Percentiles rank a stretch among this genome's conserved stretches.
These are phyloP conservation scores for Malthinus seriepunctatus DNA, from an alignment of 2,888 invertebrate species.

Conservation along the genomic window DNA sequence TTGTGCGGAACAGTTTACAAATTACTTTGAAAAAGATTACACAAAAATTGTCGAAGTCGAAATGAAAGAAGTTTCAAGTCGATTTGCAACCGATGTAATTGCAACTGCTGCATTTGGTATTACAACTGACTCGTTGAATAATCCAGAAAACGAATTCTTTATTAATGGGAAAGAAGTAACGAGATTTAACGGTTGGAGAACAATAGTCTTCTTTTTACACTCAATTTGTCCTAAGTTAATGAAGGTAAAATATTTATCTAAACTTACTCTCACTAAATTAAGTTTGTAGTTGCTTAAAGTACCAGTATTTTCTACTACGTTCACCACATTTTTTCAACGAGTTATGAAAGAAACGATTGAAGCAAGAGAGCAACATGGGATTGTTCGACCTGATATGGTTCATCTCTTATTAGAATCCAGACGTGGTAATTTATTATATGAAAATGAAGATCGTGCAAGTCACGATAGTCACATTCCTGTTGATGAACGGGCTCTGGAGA, in stretches of 20 bases:
- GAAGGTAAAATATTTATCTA: background rate
- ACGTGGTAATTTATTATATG: slow-evolving; percentile 3
- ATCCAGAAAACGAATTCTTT: slow-evolving; percentile 6
- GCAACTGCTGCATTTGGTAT: slow-evolving; percentile 4
- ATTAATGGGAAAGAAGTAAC: background rate
- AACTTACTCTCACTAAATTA: background rate
- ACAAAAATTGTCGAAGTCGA: background rate
- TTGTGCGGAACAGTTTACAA: background rate
- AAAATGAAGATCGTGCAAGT: background rate
- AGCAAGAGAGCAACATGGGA: slow-evolving; percentile 4
- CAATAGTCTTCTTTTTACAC: background rate
- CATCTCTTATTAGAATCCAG: slow-evolving; percentile 25
- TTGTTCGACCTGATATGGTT: slow-evolving; percentile 19
- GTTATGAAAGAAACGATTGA: slow-evolving; percentile 32
- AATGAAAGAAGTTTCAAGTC: background rate
- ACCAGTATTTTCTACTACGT: slow-evolving; percentile 1
- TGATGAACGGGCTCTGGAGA: background rate
- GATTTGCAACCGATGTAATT: slow-evolving; percentile 2
- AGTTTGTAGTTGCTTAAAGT: slow-evolving; percentile 11
- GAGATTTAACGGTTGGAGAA: background rate
- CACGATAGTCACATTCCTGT: background rate
- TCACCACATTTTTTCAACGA: slow-evolving; percentile 28
- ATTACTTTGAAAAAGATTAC: background rate
- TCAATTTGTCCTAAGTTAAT: background rate
- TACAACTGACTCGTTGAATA: background rate